These are phyloP conservation scores for Ornithorhynchus anatinus DNA, from an alignment of 2,113 vertebrate genomes.

Conservation along the genomic window DNA sequence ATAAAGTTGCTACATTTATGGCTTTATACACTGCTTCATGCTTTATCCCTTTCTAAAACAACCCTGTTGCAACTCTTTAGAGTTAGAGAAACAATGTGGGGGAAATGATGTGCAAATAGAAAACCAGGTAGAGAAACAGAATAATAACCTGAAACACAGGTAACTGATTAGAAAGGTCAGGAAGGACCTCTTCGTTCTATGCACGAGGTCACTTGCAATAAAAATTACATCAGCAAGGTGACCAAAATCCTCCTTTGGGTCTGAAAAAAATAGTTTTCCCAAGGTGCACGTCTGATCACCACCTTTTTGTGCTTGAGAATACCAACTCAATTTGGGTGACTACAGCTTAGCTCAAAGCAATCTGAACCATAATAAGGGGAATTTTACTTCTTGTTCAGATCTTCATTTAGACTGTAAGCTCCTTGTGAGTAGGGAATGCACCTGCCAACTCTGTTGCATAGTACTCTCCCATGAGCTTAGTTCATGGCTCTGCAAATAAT, in stretches of 20 bases:
- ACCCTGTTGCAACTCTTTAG: neutral
- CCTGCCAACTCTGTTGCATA: no score
- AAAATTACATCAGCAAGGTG: constrained; percentile 25
- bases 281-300: neutral
- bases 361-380: neutral
- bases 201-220: constrained; percentile 24
- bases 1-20: constrained; percentile 11
- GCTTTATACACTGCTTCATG: neutral
- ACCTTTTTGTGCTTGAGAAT: constrained; percentile 16
- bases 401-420: no score
- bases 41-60: constrained; percentile 5
- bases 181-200: constrained; percentile 21
- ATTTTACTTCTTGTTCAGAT: neutral
- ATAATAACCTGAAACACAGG: constrained; percentile 2
- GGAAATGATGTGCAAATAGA: neutral
- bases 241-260: constrained; percentile 46
- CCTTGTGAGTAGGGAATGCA: no score
- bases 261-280: constrained; percentile 27
- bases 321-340: neutral
- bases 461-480: no score
- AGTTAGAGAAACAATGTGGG: neutral
- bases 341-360: constrained; percentile 2
- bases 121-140: constrained; percentile 20
- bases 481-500: no score
- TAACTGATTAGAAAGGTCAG: neutral